Conservation (phyloP, 2,113 vertebrate species). For the Sitta europaea region DNA sequence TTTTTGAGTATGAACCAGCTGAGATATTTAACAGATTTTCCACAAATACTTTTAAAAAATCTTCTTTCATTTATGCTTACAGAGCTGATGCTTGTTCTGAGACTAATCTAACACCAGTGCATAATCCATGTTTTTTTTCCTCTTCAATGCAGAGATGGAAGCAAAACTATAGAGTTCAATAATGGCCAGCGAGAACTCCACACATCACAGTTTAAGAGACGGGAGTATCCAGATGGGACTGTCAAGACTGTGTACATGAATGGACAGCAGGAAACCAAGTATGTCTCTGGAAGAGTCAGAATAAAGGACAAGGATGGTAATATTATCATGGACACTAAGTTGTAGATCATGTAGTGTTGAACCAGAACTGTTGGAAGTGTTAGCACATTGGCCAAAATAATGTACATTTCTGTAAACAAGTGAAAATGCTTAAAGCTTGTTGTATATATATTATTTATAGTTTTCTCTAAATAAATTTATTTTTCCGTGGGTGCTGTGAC, state of each 20-base stretch:
- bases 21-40: background rate
- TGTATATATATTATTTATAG: conserved; percentile 40
- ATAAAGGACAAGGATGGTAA: conserved; percentile 91
- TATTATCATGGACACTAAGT: conserved; percentile 80
- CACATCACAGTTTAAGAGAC: conserved; percentile 85
- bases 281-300: conserved; percentile 84
- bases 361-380: background rate
- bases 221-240: conserved; percentile 93
- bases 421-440: background rate
- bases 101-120: background rate
- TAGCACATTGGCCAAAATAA: background rate
- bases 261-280: conserved; percentile 92
- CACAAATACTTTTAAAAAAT: background rate
- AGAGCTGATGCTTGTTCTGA: background rate
- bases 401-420: conserved; percentile 24
- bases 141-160: conserved; percentile 81
- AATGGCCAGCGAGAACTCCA: conserved; percentile 93
- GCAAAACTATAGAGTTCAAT: conserved; percentile 90
- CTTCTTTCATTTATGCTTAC: background rate
- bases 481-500: background rate
- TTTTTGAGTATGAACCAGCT: background rate
- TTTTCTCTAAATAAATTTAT: conserved; percentile 59
- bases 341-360: conserved; percentile 12
- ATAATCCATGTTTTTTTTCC: background rate
- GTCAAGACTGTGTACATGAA: conserved; percentile 89